Evolutionary conservation across 2,888 invertebrate species (phyloP), one percentile per base, ranked within the genome.

Genomic region (Phyto melanocephala): DNA sequence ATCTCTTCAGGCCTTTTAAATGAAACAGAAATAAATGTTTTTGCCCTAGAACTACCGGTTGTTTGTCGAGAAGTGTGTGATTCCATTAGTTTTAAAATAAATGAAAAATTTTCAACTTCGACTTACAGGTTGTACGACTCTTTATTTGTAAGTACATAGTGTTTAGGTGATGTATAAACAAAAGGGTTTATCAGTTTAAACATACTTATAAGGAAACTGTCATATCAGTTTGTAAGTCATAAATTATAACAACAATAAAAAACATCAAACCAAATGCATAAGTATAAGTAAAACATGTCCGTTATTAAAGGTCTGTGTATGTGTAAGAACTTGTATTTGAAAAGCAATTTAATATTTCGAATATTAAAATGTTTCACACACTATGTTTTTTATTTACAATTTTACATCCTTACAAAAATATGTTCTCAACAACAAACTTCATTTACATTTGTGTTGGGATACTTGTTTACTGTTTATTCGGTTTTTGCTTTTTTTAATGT

Each of bases 221-320:
- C 84, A 84, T 85, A 85, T 85, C 83, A 84, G 81, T 81, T 83
- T 80, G 80, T 76, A 83, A 80, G 83, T 80, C 83, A 85, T 85
- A 85, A 84, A 85, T 85, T 85, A 85, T 80, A 58, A 45, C 11
- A 52, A 68, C 24, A 62, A 60, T 10, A 81, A 65, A 65, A 67
- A 78, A 74, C 50, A 56, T 56, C 42, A 33, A 40, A 40, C 15
- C 42, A 60, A 50, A 24, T 24, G 8, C 17, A 56, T 17, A 72
- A 70, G 22, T 35, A 40, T n/a, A 52, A 40, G 20, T 28, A 54
- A 33, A 10, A 24, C 24, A 42, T 3, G 20, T 10, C 11, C 13
- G 17, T 45, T 45, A 17, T 11, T 40, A 40, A 1, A 50, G n/a
- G n/a, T n/a, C n/a, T 33, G 17, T 11, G 5, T 47, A 22, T 54